Conservation (phyloP, 1,140 invertebrate species). For the Aphidius ervi region DNA sequence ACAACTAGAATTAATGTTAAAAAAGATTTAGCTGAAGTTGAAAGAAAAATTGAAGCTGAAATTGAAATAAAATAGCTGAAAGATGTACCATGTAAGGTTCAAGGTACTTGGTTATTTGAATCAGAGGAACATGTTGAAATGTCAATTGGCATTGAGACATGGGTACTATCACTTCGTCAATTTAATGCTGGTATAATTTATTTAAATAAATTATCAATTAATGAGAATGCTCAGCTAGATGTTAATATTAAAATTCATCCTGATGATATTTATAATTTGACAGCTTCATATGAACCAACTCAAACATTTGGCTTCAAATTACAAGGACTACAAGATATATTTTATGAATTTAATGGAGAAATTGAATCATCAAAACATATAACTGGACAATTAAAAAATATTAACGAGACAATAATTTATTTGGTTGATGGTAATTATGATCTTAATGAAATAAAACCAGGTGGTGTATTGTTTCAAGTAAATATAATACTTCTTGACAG, state of each 20-base stretch:
- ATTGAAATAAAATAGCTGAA: conserved; percentile 28
- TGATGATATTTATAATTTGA: conserved; percentile 32
- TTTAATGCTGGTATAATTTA: conserved; percentile 50
- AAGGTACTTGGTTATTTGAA: conserved; percentile 52
- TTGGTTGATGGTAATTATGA: conserved; percentile 22
- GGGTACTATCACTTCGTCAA: conserved; percentile 51
- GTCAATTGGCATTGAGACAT: conserved; percentile 52
- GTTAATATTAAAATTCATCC: conserved; percentile 29
- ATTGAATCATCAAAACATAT: conserved; percentile 28
- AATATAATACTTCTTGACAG: conserved; percentile 19
- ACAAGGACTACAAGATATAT: conserved; percentile 24
- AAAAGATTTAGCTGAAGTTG: conserved; percentile 63
- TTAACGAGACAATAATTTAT: conserved; percentile 22
- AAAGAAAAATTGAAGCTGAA: conserved; percentile 55
- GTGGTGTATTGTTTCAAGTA: not conserved
- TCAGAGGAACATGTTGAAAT: conserved; percentile 49
- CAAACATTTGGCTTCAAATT: too few relatives aligned
- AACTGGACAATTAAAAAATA: conserved; percentile 36
- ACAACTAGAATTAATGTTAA: conserved; percentile 59
- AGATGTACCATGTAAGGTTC: conserved; percentile 44
- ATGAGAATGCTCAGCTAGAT: conserved; percentile 30
- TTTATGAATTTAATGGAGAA: conserved; percentile 29
- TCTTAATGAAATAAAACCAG: conserved; percentile 13
- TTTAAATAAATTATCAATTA: conserved; percentile 35
- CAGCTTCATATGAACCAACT: conserved; percentile 27